Evolutionary conservation across 2,113 vertebrate species (phyloP).

Genomic region (Meriones unguiculatus): DNA sequence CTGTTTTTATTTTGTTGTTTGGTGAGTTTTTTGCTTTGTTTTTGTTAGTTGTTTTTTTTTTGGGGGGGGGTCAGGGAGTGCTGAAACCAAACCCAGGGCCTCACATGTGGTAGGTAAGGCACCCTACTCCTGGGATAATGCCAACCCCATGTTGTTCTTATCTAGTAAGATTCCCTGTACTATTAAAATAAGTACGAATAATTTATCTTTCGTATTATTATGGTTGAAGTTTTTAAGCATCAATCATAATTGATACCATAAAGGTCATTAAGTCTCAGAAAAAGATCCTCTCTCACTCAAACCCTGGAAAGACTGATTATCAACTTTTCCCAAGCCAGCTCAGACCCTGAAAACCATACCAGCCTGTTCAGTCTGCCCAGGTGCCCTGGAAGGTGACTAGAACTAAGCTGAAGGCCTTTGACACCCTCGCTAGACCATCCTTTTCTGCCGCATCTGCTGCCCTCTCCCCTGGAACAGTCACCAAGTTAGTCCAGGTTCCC

Average conservation of each 20-base stretch:
- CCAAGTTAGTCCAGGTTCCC: not conserved
- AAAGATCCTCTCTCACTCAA: not conserved
- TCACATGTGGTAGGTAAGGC: not conserved
- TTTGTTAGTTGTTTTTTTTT: not conserved
- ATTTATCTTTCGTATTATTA: conserved; percentile 36
- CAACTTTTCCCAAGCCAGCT: not conserved
- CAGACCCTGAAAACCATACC: not conserved
- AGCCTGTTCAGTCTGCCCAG: not conserved
- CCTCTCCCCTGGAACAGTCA: not conserved
- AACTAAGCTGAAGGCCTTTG: not conserved
- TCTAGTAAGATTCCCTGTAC: not conserved
- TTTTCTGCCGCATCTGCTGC: not conserved
- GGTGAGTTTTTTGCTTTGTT: not conserved
- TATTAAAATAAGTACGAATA: not conserved
- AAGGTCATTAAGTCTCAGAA: conserved; percentile 30
- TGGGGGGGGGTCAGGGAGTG: not conserved
- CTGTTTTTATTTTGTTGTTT: conserved; percentile 32
- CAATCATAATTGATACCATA: not conserved
- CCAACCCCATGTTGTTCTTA: not conserved
- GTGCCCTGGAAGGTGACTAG: not conserved
- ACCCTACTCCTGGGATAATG: too few species aligned
- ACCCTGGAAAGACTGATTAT: not conserved
- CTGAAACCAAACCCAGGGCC: not conserved
- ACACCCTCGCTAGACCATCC: not conserved
- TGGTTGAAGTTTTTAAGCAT: not conserved